Evolutionary conservation across 2,113 vertebrate species (phyloP), one percentile per base, ranked within the genome.

Genomic region (Alligator mississippiensis): DNA sequence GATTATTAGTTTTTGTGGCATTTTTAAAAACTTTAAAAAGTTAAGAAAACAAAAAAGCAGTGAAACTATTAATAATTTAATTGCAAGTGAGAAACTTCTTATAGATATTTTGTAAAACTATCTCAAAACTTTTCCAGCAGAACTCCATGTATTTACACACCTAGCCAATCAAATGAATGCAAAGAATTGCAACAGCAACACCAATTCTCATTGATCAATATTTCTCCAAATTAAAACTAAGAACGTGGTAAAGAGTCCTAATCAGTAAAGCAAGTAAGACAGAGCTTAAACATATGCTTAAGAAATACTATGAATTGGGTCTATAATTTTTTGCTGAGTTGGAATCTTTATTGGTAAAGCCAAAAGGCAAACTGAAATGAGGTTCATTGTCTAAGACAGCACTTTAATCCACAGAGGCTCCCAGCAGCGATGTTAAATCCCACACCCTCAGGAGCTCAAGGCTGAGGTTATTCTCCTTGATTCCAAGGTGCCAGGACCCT

Each of bases 201-300:
- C 38, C 79, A 90, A 59, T 27, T 87, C 14, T 90, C 66, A 3
- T 27, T 77, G 3, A 0, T 10, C 77, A 25, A 11, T 55, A 59
- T n/a, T 63, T 64, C 47, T 80, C 11, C 30, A 3, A 4, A 13
- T 70, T 70, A n/a, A 21, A 19, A 70, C 34, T 66, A 66, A n/a
- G 64, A 15, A 17, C 64, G 12, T 16, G 21, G 18, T 70, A 5
- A 16, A 77, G 24, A 2, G 54, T 34, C 2, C 0, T 4, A 16
- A 57, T 89, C 57, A 84, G 68, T 21, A 79, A 63, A 63, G 19
- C 19, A 62, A 6, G 16, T 64, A 80, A 62, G 61, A 3, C 6
- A 57, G 28, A 9, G n/a, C 17, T 84, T 18, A 70, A 16, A 6
- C 62, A 87, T 19, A 8, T 62, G 3, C 74, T 78, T 1, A 55